Evolutionary conservation across 1,140 invertebrate genomes (phyloP).

Genomic region (Bicyclus anynana): DNA sequence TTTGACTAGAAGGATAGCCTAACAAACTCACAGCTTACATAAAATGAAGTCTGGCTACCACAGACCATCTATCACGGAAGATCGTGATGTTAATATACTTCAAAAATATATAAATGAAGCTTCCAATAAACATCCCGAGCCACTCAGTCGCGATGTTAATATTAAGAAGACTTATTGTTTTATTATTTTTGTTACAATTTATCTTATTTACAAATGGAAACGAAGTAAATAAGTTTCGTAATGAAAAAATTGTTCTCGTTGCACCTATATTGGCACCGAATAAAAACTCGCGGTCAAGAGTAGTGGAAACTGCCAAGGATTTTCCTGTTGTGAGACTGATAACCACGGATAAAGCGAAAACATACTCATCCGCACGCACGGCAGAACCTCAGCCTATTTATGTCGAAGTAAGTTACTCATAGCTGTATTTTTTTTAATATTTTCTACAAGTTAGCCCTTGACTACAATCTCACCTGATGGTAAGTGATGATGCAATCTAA

Average conservation of each 20-base stretch:
- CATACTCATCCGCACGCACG: conserved; percentile 14
- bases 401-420: conserved; percentile 49
- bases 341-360: conserved; percentile 27
- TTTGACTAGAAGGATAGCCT: too few relatives aligned
- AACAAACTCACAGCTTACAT: too few relatives aligned
- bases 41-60: too few relatives aligned
- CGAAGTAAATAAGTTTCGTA: conserved; percentile 7
- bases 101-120: conserved; percentile 47
- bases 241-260: conserved; percentile 40
- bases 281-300: conserved; percentile 34
- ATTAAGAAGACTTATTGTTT: conserved; percentile 13
- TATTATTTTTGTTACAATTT: conserved; percentile 6
- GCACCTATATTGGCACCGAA: conserved; percentile 48
- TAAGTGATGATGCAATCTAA: too few relatives aligned
- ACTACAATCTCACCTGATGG: too few relatives aligned
- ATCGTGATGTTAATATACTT: conserved; percentile 46
- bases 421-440: conserved; percentile 1
- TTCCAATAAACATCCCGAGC: conserved; percentile 13
- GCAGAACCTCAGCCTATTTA: conserved; percentile 39
- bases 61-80: conserved; percentile 26
- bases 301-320: conserved; percentile 58
- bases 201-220: conserved; percentile 3
- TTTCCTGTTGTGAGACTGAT: conserved; percentile 53
- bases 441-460: too few relatives aligned
- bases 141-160: conserved; percentile 16